phyloP scores from a whole-genome alignment of 2,113 vertebrate genomes.

The Gadus chalcogrammus region DNA sequence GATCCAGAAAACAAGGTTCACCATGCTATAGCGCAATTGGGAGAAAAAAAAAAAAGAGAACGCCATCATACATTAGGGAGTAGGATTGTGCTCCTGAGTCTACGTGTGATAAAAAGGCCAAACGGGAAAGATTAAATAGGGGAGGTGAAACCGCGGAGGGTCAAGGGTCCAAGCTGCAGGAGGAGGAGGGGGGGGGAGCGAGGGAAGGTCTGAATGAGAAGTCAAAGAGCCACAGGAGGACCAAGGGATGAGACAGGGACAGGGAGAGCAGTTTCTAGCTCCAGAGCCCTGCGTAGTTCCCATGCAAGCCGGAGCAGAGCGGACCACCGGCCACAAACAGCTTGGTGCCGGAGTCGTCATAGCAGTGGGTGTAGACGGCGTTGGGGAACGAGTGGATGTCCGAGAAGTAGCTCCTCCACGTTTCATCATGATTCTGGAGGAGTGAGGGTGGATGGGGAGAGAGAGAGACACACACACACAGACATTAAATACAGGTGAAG shows the following conservation, averaged over 20 bases:
- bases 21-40: constrained; percentile 41
- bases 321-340: constrained; percentile 98
- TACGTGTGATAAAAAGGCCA: constrained; percentile 31
- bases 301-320: constrained; percentile 94
- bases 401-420: constrained; percentile 98
- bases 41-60: constrained; percentile 18
- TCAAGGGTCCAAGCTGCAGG: not conserved
- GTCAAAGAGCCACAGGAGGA: constrained; percentile 25
- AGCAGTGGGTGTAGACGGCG: constrained; percentile 98
- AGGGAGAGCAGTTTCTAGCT: constrained; percentile 74
- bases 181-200: constrained; percentile 20
- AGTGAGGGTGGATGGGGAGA: not conserved
- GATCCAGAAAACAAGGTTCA: constrained; percentile 38
- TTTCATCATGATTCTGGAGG: constrained; percentile 92
- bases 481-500: not conserved
- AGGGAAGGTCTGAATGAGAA: constrained; percentile 31
- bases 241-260: constrained; percentile 11
- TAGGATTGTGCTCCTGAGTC: constrained; percentile 64
- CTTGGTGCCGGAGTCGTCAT: constrained; percentile 94
- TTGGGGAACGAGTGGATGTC: constrained; percentile 96
- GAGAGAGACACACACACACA: not conserved
- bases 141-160: no score
- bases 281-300: constrained; percentile 97
- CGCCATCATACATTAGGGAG: no score
- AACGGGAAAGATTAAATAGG: constrained; percentile 20